phyloP scores from a whole-genome alignment of 2,888 invertebrate species.

The Mesopsocus fuscifrons region DNA sequence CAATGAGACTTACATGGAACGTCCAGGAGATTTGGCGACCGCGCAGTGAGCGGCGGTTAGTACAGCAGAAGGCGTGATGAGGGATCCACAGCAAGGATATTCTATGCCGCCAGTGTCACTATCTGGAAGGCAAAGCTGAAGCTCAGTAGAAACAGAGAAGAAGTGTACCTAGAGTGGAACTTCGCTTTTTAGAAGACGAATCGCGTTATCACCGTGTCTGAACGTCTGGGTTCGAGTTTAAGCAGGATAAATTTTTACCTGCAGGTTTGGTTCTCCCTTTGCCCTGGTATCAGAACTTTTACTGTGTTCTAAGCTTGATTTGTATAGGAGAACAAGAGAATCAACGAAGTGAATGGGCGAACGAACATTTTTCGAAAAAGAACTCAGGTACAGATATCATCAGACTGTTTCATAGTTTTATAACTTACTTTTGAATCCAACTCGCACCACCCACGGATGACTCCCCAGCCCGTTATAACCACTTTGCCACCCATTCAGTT shows the following conservation, averaged over 20 bases:
- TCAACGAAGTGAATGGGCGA: no score
- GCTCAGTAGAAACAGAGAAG: slow-evolving; percentile 12
- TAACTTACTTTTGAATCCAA: slow-evolving; percentile 58
- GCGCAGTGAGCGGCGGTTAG: slow-evolving; percentile 66
- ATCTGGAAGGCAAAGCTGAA: no score
- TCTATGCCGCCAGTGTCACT: slow-evolving; percentile 43
- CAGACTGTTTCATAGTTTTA: no score
- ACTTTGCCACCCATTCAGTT: slow-evolving; percentile 18
- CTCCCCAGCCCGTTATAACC: slow-evolving; percentile 32
- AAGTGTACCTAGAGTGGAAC: background rate
- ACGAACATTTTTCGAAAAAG: no score
- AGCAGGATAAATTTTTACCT: no score
- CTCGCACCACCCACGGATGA: slow-evolving; percentile 55
- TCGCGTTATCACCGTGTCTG: no score
- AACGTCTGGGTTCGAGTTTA: no score
- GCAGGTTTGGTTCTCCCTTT: no score
- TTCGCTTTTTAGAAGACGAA: slow-evolving; percentile 4
- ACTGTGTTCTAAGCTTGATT: no score
- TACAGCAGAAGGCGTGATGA: slow-evolving; percentile 39
- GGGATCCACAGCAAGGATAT: slow-evolving; percentile 59
- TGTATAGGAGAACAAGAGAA: no score
- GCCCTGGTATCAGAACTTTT: no score
- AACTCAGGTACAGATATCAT: background rate
- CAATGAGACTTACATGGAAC: slow-evolving; percentile 58
- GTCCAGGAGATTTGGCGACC: slow-evolving; percentile 52